Base-by-base conservation (phyloP, 2,888 invertebrate species). In the Oscheius sp. region DNA sequence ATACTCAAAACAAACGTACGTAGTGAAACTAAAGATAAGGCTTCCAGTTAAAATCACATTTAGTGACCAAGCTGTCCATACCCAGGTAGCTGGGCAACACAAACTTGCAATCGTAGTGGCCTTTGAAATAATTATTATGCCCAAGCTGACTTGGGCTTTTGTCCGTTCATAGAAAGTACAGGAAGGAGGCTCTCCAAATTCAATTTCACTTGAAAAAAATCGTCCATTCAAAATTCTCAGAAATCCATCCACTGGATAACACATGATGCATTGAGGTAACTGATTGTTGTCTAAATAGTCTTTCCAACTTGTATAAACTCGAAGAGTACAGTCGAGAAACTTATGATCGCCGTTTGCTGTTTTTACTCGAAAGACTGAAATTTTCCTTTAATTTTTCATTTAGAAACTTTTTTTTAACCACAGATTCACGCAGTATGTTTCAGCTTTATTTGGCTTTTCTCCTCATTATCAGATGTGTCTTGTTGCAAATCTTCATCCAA, bases 291-390 rank as follows among this genome's bases (percentile, higher is more conserved):
- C 34, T 4, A 63, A 15, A 48, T 45, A 63, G 3, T 46, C 31
- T 12, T 46, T 17, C 63, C 63, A 63, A 6, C 27, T 42, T 20
- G 3, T 23, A 23, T 63, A 48, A 1, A 6, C n/a, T 1, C 46
- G 46, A 23, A 20, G 4, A 10, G 46, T 15, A 15, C 48, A 27
- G 20, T 63, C 63, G 2, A 63, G 17, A 6, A 10, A 63, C 3
- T 17, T 17, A 20, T 10, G 15, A 48, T 29, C 34, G 10, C 63
- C 46, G 6, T 46, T 25, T 3, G 25, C 2, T 6, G 15, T 15
- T 20, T 63, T 63, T 3, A 63, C 31, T 3, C 63, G 63, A 17
- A 63, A 63, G 1, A 63, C 63, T 63, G 58, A 23, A 58, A n/a
- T 15, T 10, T 33, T 15, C 25, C 15, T 29, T 8, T 57, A 15